These are phyloP conservation scores for Enteromius radiatus DNA, from an alignment of 2,797 vertebrate species.

Conservation along the genomic window DNA sequence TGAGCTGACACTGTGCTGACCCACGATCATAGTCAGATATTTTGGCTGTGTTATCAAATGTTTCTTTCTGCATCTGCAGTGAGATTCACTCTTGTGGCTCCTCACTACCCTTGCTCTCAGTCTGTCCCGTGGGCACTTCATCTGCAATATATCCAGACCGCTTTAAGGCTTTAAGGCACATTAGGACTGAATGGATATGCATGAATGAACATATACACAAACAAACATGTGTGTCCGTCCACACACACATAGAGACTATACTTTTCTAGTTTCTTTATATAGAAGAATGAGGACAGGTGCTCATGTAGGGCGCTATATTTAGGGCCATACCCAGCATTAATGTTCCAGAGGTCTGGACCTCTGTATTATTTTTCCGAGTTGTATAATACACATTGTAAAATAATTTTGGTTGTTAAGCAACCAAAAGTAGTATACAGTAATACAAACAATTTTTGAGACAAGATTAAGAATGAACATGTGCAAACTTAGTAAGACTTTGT, in stretches of 20 bases:
- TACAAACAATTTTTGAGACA: not conserved
- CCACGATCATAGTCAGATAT: not conserved
- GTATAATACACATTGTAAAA: not conserved
- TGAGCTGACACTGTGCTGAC: not conserved
- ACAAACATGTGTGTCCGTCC: not conserved
- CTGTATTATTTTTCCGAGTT: not conserved
- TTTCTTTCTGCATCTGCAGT: not conserved
- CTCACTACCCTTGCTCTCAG: not conserved
- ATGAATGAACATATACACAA: not conserved
- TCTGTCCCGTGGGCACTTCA: not conserved
- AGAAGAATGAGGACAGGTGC: not conserved
- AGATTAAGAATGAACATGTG: not conserved
- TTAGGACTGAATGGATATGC: not conserved
- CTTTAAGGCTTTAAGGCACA: slow-evolving; percentile 15
- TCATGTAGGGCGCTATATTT: not conserved
- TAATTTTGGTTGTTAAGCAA: not conserved
- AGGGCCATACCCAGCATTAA: not conserved
- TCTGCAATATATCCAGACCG: not conserved
- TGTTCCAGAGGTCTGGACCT: not conserved
- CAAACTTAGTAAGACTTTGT: not conserved
- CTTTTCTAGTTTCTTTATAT: not conserved
- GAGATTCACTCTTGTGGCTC: not conserved
- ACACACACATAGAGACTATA: not conserved
- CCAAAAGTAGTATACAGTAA: not conserved
- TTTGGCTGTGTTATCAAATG: not conserved